A percentile compares a stretch with the other conserved stretches of the same genome.
Conservation (phyloP, 2,888 invertebrate species). For the Falcaria lacertinaria region DNA sequence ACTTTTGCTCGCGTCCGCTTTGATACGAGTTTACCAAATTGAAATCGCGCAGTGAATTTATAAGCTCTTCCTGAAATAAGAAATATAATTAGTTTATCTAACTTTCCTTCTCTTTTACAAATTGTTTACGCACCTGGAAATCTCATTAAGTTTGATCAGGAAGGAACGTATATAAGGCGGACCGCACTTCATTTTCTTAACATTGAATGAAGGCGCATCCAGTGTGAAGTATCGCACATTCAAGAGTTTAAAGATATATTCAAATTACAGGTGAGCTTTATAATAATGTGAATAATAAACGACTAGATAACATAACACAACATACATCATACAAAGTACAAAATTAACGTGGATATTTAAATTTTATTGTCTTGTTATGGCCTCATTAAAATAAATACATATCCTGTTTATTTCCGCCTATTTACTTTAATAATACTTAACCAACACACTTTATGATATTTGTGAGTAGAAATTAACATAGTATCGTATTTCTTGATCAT, state of each 20-base stretch:
- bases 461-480: too few species aligned
- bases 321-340: neutral
- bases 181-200: conserved; percentile 5
- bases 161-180: conserved; percentile 19
- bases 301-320: neutral
- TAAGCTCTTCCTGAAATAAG: conserved; percentile 6
- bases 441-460: too few species aligned
- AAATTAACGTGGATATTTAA: too few species aligned
- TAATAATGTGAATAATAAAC: neutral
- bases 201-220: conserved; percentile 19
- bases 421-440: too few species aligned
- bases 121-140: conserved; percentile 22
- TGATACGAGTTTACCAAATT: conserved; percentile 16
- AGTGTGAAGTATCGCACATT: conserved; percentile 12
- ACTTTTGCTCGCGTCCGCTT: conserved; percentile 20
- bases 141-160: conserved; percentile 27
- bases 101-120: conserved; percentile 14
- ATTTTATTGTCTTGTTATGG: too few species aligned
- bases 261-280: neutral
- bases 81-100: conserved; percentile 8
- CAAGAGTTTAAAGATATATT: neutral
- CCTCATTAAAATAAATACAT: too few species aligned
- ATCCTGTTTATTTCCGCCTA: too few species aligned
- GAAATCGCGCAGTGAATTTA: conserved; percentile 17
- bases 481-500: too few species aligned